phyloP scores from a whole-genome alignment of 2,797 vertebrate genomes.

The Prionace glauca region DNA sequence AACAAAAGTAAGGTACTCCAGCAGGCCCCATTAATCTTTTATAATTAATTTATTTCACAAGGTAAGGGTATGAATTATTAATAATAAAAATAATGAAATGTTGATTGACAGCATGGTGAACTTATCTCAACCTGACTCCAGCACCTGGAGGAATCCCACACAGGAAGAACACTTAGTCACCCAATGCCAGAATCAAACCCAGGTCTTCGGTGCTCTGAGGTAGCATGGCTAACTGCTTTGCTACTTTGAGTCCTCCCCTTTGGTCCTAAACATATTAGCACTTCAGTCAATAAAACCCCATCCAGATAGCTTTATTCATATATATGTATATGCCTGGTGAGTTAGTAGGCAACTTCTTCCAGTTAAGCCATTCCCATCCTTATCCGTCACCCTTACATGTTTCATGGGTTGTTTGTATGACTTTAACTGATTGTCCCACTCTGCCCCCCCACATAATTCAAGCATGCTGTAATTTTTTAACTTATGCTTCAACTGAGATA shows the following conservation, averaged over 20 bases:
- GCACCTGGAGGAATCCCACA: no score
- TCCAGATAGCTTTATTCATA: neutral
- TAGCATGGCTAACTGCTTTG: no score
- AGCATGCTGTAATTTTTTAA: neutral
- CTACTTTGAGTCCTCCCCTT: neutral
- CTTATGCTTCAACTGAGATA: neutral
- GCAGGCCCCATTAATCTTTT: neutral
- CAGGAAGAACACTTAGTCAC: no score
- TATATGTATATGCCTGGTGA: neutral
- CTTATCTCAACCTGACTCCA: neutral
- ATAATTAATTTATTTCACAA: constrained; percentile 6
- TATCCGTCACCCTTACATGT: neutral
- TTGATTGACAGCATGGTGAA: neutral
- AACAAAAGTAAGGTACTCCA: neutral
- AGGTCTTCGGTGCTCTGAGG: no score
- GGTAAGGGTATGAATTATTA: neutral
- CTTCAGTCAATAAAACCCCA: neutral
- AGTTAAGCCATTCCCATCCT: neutral
- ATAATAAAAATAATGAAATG: neutral
- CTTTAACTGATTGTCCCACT: no score
- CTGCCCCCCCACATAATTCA: no score
- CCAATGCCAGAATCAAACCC: no score
- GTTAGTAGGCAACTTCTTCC: neutral
- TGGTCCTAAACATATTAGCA: neutral
- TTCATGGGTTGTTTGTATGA: neutral